Base-by-base conservation (phyloP, 2,888 invertebrate species). In the Lypha dubia region DNA sequence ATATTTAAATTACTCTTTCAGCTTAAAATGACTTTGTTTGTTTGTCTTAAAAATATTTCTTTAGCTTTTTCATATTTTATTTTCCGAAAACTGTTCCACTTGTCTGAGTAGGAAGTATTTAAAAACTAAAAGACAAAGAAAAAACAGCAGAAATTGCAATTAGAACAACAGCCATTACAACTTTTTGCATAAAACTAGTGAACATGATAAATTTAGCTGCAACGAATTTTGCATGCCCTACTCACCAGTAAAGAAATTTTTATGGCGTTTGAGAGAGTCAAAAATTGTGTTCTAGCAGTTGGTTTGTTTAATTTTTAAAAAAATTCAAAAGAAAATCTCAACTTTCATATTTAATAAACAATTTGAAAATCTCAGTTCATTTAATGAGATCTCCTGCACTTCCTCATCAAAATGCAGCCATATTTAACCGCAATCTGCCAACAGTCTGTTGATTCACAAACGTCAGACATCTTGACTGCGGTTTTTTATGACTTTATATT, bases 361-460 rank as follows among this genome's bases (percentile, higher is more conserved):
- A 8, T 15, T n/a, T 38, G 15, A 62, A 62, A 62, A 62, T 20
- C 41, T 5, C 62, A 24, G n/a, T 20, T 38, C 53, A 32, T 73
- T 49, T n/a, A 74, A 38, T 65, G 20, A 15, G n/a, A 70, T 46
- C 17, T 38, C 38, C 11, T 32, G 4, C n/a, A 9, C 8, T 35
- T 38, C 11, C 38, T 44, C 51, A 60, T 51, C 7, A 46, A 58
- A n/a, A 17, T 62, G 28, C 84, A 77, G 71, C 62, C 77, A 67
- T 73, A 58, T 44, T 60, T 58, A 75, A 70, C 77, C 80, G 58
- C 83, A 83, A 79, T 65, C 71, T 80, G 83, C 75, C 83, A 84
- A 74, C 73, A 44, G 77, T 84, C 77, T 81, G 79, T 84, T 80
- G 84, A 84, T 74, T 84, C 49, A 67, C 22, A 73, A 84, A 81